These are phyloP conservation scores for Enoplosus armatus DNA, from an alignment of 2,797 vertebrate species.

Conservation along the genomic window DNA sequence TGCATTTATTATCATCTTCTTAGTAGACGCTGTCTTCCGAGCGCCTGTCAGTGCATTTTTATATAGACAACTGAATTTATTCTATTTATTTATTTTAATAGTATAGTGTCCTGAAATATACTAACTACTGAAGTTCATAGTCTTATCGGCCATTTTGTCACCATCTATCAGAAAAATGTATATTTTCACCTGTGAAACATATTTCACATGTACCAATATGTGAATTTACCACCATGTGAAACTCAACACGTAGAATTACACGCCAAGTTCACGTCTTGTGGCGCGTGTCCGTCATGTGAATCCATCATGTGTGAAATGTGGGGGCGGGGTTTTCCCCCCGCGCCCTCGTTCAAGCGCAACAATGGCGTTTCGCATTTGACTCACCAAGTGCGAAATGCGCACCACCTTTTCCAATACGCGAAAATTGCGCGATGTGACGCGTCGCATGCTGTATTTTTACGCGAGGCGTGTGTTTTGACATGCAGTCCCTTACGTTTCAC, in stretches of 20 bases:
- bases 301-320: too few species aligned
- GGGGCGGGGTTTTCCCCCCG: too few species aligned
- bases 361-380: too few species aligned
- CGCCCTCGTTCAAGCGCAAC: too few species aligned
- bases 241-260: neutral
- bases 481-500: too few species aligned
- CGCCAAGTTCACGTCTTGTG: too few species aligned
- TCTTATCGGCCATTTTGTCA: neutral
- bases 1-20: conserved; percentile 28
- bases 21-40: neutral
- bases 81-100: neutral
- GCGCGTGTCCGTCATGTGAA: too few species aligned
- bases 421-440: too few species aligned
- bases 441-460: too few species aligned
- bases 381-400: too few species aligned
- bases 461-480: too few species aligned
- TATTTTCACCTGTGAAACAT: neutral
- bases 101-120: neutral
- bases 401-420: too few species aligned
- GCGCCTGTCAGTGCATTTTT: neutral
- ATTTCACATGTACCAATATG: neutral
- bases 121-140: neutral
- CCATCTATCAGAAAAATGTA: neutral
- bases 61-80: neutral
- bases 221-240: neutral